Evolutionary conservation across 2,888 invertebrate species (phyloP).

Genomic region (Drosophila lacicola): DNA sequence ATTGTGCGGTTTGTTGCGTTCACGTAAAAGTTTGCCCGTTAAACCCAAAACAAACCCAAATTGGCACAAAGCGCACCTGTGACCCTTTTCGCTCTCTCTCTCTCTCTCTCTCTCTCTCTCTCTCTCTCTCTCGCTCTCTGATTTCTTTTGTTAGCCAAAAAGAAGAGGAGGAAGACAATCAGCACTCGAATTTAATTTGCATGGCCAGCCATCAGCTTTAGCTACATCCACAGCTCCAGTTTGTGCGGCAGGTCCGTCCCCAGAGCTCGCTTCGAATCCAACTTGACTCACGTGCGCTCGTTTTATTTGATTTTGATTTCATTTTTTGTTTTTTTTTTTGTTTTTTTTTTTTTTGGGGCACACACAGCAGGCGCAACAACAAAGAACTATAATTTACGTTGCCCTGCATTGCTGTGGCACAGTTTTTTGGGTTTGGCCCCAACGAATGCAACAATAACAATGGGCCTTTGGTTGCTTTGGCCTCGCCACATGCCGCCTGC

Average conservation of each 20-base stretch:
- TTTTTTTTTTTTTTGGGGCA: constrained; percentile 51
- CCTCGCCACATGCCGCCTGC: constrained; percentile 40
- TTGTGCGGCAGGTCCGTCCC: constrained; percentile 6
- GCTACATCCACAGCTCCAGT: not conserved
- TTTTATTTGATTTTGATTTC: constrained; percentile 77
- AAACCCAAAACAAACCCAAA: constrained; percentile 54
- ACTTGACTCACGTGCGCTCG: constrained; percentile 71
- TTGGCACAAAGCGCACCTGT: constrained; percentile 74
- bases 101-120: not conserved
- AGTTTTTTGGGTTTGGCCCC: constrained; percentile 63
- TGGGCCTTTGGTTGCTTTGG: constrained; percentile 52
- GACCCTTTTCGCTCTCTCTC: constrained; percentile 49
- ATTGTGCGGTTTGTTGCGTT: constrained; percentile 26
- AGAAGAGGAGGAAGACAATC: constrained; percentile 58
- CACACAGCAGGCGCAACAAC: constrained; percentile 40
- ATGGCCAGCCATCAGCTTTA: constrained; percentile 43
- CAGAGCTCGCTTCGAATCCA: constrained; percentile 24
- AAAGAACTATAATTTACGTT: constrained; percentile 59
- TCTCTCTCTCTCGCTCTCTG: not conserved
- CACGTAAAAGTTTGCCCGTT: constrained; percentile 24
- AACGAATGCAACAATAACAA: constrained; percentile 47
- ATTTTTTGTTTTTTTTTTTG: not conserved
- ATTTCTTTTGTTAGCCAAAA: constrained; percentile 14
- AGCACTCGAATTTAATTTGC: constrained; percentile 78
- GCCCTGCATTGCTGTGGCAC: constrained; percentile 69